Evolutionary conservation across 1,140 invertebrate species (phyloP), one percentile per base, ranked within the genome.

Genomic region (Drosophila nasuta): DNA sequence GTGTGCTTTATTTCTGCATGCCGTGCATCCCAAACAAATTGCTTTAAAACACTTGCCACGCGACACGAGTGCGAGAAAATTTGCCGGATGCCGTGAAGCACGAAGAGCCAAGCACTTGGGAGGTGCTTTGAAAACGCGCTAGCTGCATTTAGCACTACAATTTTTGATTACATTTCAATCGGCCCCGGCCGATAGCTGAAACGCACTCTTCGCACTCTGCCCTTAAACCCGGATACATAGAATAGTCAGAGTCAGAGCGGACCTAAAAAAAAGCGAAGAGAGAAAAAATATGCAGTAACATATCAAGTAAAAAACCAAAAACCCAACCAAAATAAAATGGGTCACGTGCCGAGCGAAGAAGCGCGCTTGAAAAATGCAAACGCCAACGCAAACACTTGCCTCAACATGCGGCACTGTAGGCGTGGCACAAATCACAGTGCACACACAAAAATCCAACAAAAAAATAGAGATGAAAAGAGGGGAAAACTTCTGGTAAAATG

Each of bases 111-210:
- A 56, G 54, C 75, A 62, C 43, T 74, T 46, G 54, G 43, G 17
- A 65, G 59, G 51, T 43, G 51, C 68, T 67, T 70, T 60, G 30
- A 52, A 69, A 80, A 68, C 65, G 79, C 71, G 72, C 66, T 76
- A 62, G 62, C 62, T 70, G 82, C 60, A 78, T 68, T 66, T 11
- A 73, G 52, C 48, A 68, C 54, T 52, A 64, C 72, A 80, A 75
- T 83, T 81, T 88, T 74, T 87, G 82, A 87, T 88, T 87, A 75
- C 77, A 88, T 83, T 83, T 82, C 65, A 88, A 82, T 77, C 81
- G 51, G n/a, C 65, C 46, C 30, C 15, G 60, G 51, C 49, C 62
- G 28, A 48, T 46, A 56, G 35, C 13, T 25, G 20, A 15, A 43
- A 30, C 45, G 64, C 51, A 33, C 30, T 33, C 30, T 5, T 7